A percentile compares a stretch with the other conserved stretches of the same genome.
Evolutionary conservation across 2,888 invertebrate genomes (phyloP).

Genomic region (Ochropleura plecta): DNA sequence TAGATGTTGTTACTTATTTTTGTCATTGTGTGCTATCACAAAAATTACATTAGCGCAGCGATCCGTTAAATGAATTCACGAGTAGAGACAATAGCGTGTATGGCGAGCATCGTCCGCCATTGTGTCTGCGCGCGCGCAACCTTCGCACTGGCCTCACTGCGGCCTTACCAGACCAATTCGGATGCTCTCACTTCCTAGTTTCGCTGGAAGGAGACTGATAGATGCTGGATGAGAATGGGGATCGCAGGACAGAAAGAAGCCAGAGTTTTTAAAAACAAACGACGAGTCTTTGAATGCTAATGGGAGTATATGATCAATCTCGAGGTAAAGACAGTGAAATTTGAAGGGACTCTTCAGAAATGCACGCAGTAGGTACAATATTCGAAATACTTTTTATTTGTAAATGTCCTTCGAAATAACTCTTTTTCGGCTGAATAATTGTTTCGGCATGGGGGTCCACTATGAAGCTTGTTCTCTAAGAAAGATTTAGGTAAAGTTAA

Average conservation of each 20-base stretch:
- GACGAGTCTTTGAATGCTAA: background rate
- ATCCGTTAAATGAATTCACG: slow-evolving; percentile 61
- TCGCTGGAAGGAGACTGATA: slow-evolving; percentile 27
- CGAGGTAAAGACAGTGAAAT: background rate
- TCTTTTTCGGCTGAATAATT: too few species aligned
- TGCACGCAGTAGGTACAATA: background rate
- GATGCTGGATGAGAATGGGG: background rate
- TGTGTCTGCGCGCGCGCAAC: slow-evolving; percentile 59
- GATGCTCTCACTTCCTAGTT: slow-evolving; percentile 66
- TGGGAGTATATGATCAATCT: background rate
- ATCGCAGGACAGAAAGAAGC: accelerated
- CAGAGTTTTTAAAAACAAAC: background rate
- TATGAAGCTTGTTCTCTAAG: background rate
- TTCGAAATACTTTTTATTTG: too few species aligned
- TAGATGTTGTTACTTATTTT: background rate
- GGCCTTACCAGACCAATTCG: slow-evolving; percentile 61
- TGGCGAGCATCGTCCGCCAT: slow-evolving; percentile 54
- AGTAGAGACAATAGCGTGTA: slow-evolving; percentile 48
- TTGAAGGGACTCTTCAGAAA: background rate
- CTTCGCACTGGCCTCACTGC: slow-evolving; percentile 59
- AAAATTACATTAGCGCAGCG: slow-evolving; percentile 22
- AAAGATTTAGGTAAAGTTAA: background rate
- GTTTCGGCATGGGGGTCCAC: background rate
- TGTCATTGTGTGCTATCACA: slow-evolving; percentile 1
- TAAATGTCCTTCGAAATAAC: too few species aligned